Percentiles rank a stretch among this genome's conserved stretches.
phyloP scores from a whole-genome alignment of 2,888 invertebrate genomes.

The Stenurella melanura region DNA sequence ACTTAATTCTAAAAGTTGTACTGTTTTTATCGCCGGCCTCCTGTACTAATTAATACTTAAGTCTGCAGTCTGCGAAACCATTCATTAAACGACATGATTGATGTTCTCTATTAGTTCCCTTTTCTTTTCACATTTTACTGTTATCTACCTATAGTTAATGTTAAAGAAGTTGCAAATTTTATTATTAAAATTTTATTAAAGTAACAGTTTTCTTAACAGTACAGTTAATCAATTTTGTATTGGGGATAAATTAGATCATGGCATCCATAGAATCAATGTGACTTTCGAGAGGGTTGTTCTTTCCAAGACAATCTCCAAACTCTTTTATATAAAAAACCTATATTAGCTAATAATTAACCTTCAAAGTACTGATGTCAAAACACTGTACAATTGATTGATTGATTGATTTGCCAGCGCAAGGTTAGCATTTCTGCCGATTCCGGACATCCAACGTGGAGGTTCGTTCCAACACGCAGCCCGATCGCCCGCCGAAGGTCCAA shows the following conservation, averaged over 20 bases:
- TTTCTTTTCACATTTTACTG: conserved; percentile 42
- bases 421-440: no score
- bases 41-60: conserved; percentile 33
- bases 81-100: conserved; percentile 43
- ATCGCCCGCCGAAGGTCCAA: no score
- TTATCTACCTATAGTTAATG: conserved; percentile 33
- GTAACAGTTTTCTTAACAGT: background rate
- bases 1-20: background rate
- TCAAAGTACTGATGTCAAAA: no score
- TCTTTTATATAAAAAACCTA: no score
- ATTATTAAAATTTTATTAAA: conserved; percentile 1
- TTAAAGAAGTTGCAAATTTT: background rate
- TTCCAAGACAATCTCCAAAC: no score
- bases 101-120: conserved; percentile 45
- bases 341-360: no score
- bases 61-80: conserved; percentile 28
- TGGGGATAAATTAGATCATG: background rate
- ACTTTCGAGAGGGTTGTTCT: no score
- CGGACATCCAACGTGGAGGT: no score
- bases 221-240: background rate
- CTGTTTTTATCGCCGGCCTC: background rate
- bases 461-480: no score
- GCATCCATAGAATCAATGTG: background rate
- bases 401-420: no score
- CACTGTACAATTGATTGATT: no score